A percentile compares a stretch with the other conserved stretches of the same genome.
phyloP scores from a whole-genome alignment of 2,797 vertebrate species.

The Labroides dimidiatus region DNA sequence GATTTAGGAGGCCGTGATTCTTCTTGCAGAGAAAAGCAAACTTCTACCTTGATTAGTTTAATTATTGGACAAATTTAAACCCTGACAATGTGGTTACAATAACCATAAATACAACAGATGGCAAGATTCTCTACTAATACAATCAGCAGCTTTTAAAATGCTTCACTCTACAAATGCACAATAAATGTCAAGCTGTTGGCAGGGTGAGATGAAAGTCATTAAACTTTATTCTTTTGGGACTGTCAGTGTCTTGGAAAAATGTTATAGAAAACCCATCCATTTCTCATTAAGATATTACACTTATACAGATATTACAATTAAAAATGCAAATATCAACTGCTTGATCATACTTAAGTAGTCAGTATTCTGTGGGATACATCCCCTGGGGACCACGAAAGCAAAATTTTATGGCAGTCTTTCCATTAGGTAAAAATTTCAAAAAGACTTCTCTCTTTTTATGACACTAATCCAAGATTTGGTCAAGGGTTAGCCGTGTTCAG shows the following conservation, averaged over 20 bases:
- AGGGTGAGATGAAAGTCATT: neutral
- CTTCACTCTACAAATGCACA: neutral
- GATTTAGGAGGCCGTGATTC: neutral
- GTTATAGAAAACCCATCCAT: neutral
- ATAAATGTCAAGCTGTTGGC: neutral
- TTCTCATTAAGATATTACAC: too few species aligned
- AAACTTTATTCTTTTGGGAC: neutral
- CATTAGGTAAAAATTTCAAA: neutral
- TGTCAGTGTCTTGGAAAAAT: neutral
- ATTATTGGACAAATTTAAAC: neutral
- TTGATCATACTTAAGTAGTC: neutral
- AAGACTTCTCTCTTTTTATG: too few species aligned
- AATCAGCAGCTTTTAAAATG: too few species aligned
- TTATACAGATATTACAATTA: too few species aligned
- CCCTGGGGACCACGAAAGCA: too few species aligned
- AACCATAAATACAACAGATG: neutral
- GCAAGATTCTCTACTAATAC: too few species aligned
- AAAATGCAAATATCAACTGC: neutral
- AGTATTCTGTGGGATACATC: neutral
- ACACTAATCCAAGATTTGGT: too few species aligned
- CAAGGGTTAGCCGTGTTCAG: too few species aligned
- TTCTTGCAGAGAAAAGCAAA: neutral
- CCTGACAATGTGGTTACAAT: neutral
- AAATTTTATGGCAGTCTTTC: neutral
- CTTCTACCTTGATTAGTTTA: neutral